phyloP scores from a whole-genome alignment of 2,888 invertebrate genomes.

The Listrodromus nycthemerus region DNA sequence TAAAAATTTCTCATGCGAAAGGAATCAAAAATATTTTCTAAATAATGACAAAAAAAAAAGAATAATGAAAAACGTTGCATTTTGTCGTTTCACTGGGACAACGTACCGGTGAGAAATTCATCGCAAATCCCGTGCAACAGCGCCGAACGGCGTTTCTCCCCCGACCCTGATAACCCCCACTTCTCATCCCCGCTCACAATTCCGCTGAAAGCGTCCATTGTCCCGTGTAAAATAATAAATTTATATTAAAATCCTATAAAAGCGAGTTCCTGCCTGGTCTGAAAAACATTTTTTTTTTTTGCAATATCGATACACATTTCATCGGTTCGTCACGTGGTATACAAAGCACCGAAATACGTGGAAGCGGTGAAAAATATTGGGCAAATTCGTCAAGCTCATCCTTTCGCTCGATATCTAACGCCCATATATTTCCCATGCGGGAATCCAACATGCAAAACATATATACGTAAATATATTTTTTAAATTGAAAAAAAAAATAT shows the following conservation, averaged over 20 bases:
- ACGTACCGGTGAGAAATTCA: neutral
- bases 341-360: neutral
- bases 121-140: neutral
- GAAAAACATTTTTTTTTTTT: neutral
- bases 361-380: neutral
- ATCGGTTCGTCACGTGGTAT: neutral
- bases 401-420: slow-evolving; percentile 47
- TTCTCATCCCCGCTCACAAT: neutral
- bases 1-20: neutral
- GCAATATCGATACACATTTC: neutral
- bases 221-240: slow-evolving; percentile 33
- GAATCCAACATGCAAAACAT: neutral
- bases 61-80: neutral
- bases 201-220: slow-evolving; percentile 21
- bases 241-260: slow-evolving; percentile 38
- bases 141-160: neutral
- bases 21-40: neutral
- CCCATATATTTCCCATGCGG: neutral
- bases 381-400: slow-evolving; percentile 46
- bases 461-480: neutral
- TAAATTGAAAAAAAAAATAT: neutral
- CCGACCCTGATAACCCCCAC: neutral
- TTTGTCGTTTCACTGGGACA: neutral
- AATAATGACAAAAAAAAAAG: neutral
- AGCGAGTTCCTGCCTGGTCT: slow-evolving; percentile 12